Evolutionary conservation across 2,797 vertebrate species (phyloP).

Genomic region (Mycteria americana): DNA sequence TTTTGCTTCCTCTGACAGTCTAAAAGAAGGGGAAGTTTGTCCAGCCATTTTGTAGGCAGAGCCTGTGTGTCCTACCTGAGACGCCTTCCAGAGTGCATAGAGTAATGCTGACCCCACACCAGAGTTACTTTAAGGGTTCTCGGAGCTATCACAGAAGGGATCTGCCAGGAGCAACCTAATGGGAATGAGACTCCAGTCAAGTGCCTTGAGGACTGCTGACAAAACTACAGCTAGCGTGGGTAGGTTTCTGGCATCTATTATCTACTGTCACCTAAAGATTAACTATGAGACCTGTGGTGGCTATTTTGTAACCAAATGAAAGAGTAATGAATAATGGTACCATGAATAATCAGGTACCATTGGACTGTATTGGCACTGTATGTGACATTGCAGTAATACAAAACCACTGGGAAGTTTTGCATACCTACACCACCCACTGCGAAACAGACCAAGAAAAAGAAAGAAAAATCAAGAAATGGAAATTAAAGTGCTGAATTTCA

Average conservation of each 20-base stretch:
- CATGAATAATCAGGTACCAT: neutral
- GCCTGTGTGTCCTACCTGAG: neutral
- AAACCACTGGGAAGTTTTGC: neutral
- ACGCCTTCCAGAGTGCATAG: neutral
- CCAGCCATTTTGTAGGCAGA: neutral
- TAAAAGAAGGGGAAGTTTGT: neutral
- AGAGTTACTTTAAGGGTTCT: neutral
- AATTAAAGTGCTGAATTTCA: neutral
- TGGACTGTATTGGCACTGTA: neutral
- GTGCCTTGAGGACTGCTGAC: neutral
- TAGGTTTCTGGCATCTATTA: neutral
- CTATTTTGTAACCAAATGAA: neutral
- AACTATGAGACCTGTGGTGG: neutral
- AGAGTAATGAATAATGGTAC: neutral
- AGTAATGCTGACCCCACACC: neutral
- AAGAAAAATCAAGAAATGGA: neutral
- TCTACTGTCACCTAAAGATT: neutral
- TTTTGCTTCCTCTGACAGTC: neutral
- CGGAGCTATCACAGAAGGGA: neutral
- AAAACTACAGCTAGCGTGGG: rapidly evolving
- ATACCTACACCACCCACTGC: neutral
- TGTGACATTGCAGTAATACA: neutral
- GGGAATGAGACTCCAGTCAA: neutral
- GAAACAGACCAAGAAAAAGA: neutral
- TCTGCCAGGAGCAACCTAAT: neutral